Evolutionary conservation across 2,888 invertebrate species (phyloP).

Genomic region (Spodoptera littoralis): DNA sequence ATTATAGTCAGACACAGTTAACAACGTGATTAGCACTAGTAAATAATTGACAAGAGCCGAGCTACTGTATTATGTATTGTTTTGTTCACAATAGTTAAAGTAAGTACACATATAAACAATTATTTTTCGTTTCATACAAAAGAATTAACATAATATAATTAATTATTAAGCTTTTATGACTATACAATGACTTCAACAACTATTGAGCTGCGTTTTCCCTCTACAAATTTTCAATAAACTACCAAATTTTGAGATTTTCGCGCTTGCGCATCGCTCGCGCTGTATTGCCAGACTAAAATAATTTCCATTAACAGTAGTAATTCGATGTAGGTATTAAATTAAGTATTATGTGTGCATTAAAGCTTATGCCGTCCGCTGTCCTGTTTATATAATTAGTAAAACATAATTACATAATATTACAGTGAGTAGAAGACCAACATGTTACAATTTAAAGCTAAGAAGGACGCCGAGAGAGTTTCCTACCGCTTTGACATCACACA

Average conservation of each 20-base stretch:
- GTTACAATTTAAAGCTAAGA: constrained; percentile 85
- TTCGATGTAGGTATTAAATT: constrained; percentile 43
- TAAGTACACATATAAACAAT: constrained; percentile 57
- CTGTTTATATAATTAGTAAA: constrained; percentile 24
- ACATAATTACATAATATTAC: constrained; percentile 36
- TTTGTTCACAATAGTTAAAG: constrained; percentile 56
- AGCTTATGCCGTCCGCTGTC: constrained; percentile 52
- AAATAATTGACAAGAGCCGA: constrained; percentile 81
- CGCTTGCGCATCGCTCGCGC: constrained; percentile 14
- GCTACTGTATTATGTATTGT: constrained; percentile 58
- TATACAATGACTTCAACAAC: constrained; percentile 58
- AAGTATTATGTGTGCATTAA: constrained; percentile 53
- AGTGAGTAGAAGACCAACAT: constrained; percentile 58
- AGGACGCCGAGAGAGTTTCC: constrained; percentile 80
- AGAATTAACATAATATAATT: constrained; percentile 55
- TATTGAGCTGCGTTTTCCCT: constrained; percentile 46
- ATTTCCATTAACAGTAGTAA: constrained; percentile 37
- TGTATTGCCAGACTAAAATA: constrained; percentile 19
- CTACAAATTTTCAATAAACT: constrained; percentile 43
- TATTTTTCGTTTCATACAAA: constrained; percentile 46
- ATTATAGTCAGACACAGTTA: constrained; percentile 71
- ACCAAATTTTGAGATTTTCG: constrained; percentile 17
- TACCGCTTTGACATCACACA: constrained; percentile 71
- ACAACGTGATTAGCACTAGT: constrained; percentile 75
- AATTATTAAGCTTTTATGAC: constrained; percentile 61